Conservation (phyloP, 2,113 vertebrate genomes). For the Clarias gariepinus region DNA sequence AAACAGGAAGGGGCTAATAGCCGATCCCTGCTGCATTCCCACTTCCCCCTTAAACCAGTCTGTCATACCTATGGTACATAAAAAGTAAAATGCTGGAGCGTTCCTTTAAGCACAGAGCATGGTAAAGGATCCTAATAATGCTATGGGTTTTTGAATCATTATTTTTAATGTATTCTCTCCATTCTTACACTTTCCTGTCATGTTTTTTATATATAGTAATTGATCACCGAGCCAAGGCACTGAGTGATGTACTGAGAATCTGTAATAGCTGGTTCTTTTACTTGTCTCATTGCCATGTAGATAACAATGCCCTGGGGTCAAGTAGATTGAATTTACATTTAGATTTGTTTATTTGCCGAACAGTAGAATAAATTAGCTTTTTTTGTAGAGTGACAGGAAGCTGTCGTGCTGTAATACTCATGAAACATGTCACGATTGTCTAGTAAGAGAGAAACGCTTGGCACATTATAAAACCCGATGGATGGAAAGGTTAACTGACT, state of each 20-base stretch:
- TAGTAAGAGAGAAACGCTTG: neutral
- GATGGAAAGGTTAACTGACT: neutral
- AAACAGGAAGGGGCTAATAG: too few species aligned
- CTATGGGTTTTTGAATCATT: neutral
- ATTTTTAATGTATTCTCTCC: neutral
- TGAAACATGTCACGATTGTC: neutral
- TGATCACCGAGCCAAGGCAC: neutral
- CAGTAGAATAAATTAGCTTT: conserved; percentile 7
- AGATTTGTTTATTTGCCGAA: conserved; percentile 18
- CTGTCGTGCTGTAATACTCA: neutral
- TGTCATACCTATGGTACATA: neutral
- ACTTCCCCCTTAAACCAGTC: too few species aligned
- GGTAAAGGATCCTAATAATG: neutral
- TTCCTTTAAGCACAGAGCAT: neutral
- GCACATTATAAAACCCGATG: neutral
- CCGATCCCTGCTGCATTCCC: too few species aligned
- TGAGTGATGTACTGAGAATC: neutral
- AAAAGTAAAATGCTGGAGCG: neutral
- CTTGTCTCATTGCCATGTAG: conserved; percentile 26
- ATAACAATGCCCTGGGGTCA: conserved; percentile 26
- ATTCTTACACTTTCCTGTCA: neutral
- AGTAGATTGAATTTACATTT: conserved; percentile 42
- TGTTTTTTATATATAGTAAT: neutral
- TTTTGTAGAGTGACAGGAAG: neutral
- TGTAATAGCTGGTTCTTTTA: conserved; percentile 9